Conservation (phyloP, 2,888 invertebrate species). For the Oscheius sp. region DNA sequence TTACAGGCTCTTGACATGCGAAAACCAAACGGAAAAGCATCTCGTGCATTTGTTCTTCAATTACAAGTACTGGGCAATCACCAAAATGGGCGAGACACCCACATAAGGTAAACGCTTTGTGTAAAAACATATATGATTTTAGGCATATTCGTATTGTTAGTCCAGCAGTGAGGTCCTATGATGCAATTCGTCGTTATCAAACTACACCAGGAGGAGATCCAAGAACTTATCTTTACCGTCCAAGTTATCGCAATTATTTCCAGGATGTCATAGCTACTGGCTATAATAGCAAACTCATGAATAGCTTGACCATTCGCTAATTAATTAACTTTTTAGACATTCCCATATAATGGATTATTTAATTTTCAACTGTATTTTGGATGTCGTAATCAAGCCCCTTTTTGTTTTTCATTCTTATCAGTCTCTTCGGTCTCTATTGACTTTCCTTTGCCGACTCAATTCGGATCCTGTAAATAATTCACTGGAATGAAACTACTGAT, state of each 20-base stretch:
- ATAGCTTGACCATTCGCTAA: slow-evolving; percentile 16
- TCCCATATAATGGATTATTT: no score
- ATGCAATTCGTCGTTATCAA: not conserved
- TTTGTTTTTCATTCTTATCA: not conserved
- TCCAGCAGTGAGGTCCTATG: slow-evolving; percentile 24
- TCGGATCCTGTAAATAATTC: not conserved
- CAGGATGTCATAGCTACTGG: not conserved
- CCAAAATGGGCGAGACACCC: slow-evolving; percentile 97
- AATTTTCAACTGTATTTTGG: no score
- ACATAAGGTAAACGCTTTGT: slow-evolving; percentile 81
- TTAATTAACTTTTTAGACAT: no score
- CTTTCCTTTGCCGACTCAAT: not conserved
- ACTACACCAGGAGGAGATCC: not conserved
- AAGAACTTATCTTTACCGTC: not conserved
- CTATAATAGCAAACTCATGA: slow-evolving; percentile 5
- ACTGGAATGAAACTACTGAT: not conserved
- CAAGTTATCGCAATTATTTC: no score
- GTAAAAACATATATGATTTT: slow-evolving; percentile 2
- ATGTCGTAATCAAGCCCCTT: no score
- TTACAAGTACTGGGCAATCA: slow-evolving; percentile 96
- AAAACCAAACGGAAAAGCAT: slow-evolving; percentile 28
- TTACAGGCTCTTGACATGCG: slow-evolving; percentile 59
- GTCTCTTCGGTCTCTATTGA: not conserved
- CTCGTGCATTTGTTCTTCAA: slow-evolving; percentile 84
- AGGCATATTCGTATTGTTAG: slow-evolving; percentile 54